Base-by-base conservation (phyloP, 2,113 vertebrate species). In the Perccottus glenii region DNA sequence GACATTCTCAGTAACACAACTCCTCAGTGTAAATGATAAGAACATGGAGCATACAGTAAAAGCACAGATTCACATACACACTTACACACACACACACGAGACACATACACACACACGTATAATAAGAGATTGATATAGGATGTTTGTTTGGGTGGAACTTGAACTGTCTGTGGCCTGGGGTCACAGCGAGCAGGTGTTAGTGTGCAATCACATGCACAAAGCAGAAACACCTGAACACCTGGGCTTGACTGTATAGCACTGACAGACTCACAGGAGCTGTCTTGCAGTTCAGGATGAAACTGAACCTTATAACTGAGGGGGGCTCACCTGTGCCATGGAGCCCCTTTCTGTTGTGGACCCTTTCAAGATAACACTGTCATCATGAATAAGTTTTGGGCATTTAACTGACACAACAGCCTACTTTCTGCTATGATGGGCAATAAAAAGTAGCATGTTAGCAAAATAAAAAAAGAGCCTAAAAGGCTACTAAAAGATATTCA, bases 131-230 rank as follows among this genome's bases (percentile, higher is more conserved):
- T 72, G 80, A 64, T 73, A 78, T 56, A 62, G 50, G 65, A 75
- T 81, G 81, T 88, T 90, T 85, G 80, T 82, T 86, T 90, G 87
- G 85, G 74, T 85, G 87, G 75, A 88, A 87, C 73, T 77, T 85
- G 77, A 89, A 87, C 82, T 70, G 84, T 85, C 81, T 83, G 64
- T 75, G 78, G 68, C 87, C 79, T 48, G 53, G 52, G 84, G 85
- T 71, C 59, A 70, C 11, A 60, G 77, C 16, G 66, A 80, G 74
- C 83, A 78, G 78, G 81, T 88, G 88, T 81, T 84, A 62, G 40
- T 53, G 51, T 38, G 51, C 46, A 12, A 33, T 14, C 48, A 64
- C 48, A 71, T 12, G 82, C 38, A 70, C 44, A 68, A 55, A 78
- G 75, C 68, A 68, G 73, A 78, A 80, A 89, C 86, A 87, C 86